Conservation (phyloP, 64 coral and sea anemone genomes). For the Anthopleura sola region DNA sequence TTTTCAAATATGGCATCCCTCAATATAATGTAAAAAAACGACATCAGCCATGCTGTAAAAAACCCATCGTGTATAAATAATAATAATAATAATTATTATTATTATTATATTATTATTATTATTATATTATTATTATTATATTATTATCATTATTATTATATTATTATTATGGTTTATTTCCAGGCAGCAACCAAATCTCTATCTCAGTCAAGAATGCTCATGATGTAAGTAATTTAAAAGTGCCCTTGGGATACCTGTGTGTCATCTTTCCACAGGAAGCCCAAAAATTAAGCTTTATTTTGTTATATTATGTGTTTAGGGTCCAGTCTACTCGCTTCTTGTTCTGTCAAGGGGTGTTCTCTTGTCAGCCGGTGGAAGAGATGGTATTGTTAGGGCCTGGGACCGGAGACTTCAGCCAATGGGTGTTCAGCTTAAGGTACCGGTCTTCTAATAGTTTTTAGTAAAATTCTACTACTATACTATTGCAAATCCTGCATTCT, state of each 20-base stretch:
- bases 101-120: too few species aligned
- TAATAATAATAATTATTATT: too few species aligned
- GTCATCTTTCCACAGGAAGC: not conserved
- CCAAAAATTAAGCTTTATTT: not conserved
- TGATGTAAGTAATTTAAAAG: slow-evolving; percentile 43
- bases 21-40: too few species aligned
- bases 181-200: slow-evolving; percentile 66
- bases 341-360: slow-evolving; percentile 62
- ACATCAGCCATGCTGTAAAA: too few species aligned
- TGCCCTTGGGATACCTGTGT: not conserved
- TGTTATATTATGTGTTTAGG: slow-evolving; percentile 12
- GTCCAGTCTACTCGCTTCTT: slow-evolving; percentile 60
- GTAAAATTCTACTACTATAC: too few species aligned
- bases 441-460: too few species aligned
- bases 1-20: too few species aligned
- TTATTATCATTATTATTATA: too few species aligned
- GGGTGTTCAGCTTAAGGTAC: slow-evolving; percentile 70
- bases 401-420: slow-evolving; percentile 63
- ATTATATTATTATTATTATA: too few species aligned
- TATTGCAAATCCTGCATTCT: too few species aligned
- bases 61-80: too few species aligned
- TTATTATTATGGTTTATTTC: not conserved
- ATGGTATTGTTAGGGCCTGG: slow-evolving; percentile 76
- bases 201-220: slow-evolving; percentile 68
- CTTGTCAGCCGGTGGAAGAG: slow-evolving; percentile 74